A percentile compares a stretch with the other conserved stretches of the same genome.
These are phyloP conservation scores for Sinella curviseta DNA, from an alignment of 1,140 invertebrate species.

Conservation along the genomic window DNA sequence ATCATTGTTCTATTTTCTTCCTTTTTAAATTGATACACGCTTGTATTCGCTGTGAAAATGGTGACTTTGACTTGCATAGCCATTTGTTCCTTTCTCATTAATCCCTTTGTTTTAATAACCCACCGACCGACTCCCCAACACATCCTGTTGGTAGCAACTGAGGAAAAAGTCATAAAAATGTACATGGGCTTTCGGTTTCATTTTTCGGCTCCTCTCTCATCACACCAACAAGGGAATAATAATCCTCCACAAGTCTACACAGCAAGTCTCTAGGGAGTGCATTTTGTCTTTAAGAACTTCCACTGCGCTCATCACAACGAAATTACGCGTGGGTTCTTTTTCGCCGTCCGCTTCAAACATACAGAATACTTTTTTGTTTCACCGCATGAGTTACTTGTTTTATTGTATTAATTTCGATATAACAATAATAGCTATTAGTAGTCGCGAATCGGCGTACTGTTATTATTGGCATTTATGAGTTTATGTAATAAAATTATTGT, in stretches of 20 bases:
- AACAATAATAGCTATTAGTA: background rate
- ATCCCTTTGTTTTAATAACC: background rate
- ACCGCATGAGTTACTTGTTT: background rate
- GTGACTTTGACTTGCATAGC: too few relatives aligned
- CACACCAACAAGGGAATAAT: background rate
- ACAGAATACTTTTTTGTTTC: background rate
- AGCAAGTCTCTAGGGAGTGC: background rate
- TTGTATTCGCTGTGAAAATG: too few relatives aligned
- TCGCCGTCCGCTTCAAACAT: background rate
- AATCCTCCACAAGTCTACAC: background rate
- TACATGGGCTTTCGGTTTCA: background rate
- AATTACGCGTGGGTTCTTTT: background rate
- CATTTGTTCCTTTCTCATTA: background rate
- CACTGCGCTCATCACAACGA: too few relatives aligned
- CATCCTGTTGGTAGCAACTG: background rate
- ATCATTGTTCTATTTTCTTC: too few relatives aligned
- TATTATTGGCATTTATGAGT: conserved; percentile 17
- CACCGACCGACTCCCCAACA: background rate
- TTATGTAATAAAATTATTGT: background rate
- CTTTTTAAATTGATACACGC: too few relatives aligned
- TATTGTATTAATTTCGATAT: conserved; percentile 2
- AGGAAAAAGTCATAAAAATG: conserved; percentile 15
- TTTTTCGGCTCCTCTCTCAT: background rate
- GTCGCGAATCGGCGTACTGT: background rate
- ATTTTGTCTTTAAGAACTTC: background rate